Base-by-base conservation (phyloP, 2,113 vertebrate genomes). In the Meleagris gallopavo region DNA sequence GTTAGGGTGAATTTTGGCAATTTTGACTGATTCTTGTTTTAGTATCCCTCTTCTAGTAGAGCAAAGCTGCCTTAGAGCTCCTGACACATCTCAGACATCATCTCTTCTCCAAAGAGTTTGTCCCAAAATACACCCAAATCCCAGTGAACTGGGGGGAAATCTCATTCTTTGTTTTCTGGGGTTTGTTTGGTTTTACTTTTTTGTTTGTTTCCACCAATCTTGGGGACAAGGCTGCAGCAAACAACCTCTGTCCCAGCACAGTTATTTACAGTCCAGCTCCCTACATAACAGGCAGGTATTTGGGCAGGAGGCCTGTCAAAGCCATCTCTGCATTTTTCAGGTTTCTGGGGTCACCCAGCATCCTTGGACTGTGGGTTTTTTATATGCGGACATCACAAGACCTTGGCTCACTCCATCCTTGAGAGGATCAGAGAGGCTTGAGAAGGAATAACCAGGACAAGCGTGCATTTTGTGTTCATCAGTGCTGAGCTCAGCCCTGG, bases 311-410 rank as follows among this genome's bases (percentile, higher is more conserved):
- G 29, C 32, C 58, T 52, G 13, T 22, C 71, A 58, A 48, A 88
- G 46, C 24, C 55, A 2, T 10, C 38, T 54, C 70, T 3, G 18
- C 32, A 5, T 29, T 77, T 84, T 71, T 4, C 13, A 55, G 60
- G 41, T 57, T 48, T 30, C 76, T 75, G 46, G 61, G 36, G 38
- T 7, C 10, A 34, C 0, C 1, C 34, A 76, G 10, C 77, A 69
- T 24, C 58, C 76, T 66, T 0, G 0, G 13, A 2, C 29, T 3
- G 17, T 3, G 10, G 2, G 3, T 14, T 30, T 7, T 13, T 57
- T 14, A 10, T 12, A 4, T 0, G 0, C 21, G 29, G 36, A 55
- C 18, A 48, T 34, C 64, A 2, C 27, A 19, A 79, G 24, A 32
- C 5, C 24, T 13, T 12, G 34, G 22, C 18, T 46, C 45, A 22